Evolutionary conservation across 2,113 vertebrate species (phyloP).

Genomic region (Romanogobio albipinnatus): DNA sequence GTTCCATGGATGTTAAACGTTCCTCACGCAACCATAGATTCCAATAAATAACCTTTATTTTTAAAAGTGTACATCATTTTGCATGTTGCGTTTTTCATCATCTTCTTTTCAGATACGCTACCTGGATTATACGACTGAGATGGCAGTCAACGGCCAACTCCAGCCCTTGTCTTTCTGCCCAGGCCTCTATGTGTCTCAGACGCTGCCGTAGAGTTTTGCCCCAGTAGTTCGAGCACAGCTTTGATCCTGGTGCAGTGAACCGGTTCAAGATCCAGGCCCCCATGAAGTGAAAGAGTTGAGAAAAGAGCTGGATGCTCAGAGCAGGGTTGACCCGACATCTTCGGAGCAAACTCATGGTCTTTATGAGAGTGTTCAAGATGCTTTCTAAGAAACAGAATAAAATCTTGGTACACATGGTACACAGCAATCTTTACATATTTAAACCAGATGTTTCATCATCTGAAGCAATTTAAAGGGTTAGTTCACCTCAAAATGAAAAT

Average conservation of each 20-base stretch:
- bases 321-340: conserved; percentile 89
- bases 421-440: neutral
- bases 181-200: conserved; percentile 85
- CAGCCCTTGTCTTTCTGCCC: conserved; percentile 95
- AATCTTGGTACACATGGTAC: neutral
- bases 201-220: conserved; percentile 87
- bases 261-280: conserved; percentile 94
- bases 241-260: conserved; percentile 77
- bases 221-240: conserved; percentile 91
- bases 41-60: neutral
- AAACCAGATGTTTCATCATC: neutral
- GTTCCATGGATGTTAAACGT: too few relatives aligned
- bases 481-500: too few relatives aligned
- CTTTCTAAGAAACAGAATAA: conserved; percentile 73
- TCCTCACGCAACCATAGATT: too few relatives aligned
- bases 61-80: neutral
- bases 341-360: conserved; percentile 87
- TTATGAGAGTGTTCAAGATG: conserved; percentile 88
- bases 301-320: conserved; percentile 95
- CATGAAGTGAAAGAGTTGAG: conserved; percentile 93
- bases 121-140: conserved; percentile 89
- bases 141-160: conserved; percentile 94
- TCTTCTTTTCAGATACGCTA: neutral
- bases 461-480: neutral
- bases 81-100: neutral